These are phyloP conservation scores for Anoplius nigerrimus DNA, from an alignment of 2,888 invertebrate species.

Conservation along the genomic window DNA sequence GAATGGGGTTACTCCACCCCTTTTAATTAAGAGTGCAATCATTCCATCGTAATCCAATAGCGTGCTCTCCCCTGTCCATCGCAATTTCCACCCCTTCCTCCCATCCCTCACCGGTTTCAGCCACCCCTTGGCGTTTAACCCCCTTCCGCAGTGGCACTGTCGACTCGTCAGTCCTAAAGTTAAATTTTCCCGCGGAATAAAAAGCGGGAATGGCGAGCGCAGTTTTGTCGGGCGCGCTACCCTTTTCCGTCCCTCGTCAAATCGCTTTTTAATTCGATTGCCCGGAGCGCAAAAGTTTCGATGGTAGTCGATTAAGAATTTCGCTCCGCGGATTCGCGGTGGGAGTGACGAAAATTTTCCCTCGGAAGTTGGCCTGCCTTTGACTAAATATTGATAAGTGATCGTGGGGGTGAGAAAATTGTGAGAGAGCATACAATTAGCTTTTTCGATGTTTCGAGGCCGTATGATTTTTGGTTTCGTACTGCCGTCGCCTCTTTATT, in stretches of 20 bases:
- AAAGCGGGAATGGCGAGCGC: slow-evolving; percentile 33
- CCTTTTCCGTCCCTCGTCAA: slow-evolving; percentile 3
- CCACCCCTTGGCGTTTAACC: no score
- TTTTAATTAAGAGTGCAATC: slow-evolving; percentile 57
- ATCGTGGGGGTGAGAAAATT: no score
- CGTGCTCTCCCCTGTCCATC: slow-evolving; percentile 39
- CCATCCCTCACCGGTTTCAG: background rate
- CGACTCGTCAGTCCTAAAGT: slow-evolving; percentile 26
- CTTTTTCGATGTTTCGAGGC: no score
- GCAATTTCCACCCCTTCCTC: slow-evolving; percentile 22
- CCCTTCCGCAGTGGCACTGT: no score
- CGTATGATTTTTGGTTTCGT: no score
- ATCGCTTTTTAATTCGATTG: slow-evolving; percentile 31
- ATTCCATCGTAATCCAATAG: slow-evolving; percentile 58
- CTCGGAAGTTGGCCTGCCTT: no score
- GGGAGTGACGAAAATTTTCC: no score
- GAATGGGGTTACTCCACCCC: slow-evolving; percentile 27
- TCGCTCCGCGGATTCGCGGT: no score
- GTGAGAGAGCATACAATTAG: no score
- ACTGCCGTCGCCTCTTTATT: no score
- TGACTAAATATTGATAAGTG: no score
- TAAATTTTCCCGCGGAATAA: slow-evolving; percentile 43
- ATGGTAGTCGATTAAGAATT: no score
- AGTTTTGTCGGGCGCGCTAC: background rate
- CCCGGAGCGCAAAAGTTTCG: background rate